Percentiles rank a stretch among this genome's conserved stretches.
These are phyloP conservation scores for Urosaurus nigricauda DNA, from an alignment of 2,797 vertebrate species.

Conservation along the genomic window DNA sequence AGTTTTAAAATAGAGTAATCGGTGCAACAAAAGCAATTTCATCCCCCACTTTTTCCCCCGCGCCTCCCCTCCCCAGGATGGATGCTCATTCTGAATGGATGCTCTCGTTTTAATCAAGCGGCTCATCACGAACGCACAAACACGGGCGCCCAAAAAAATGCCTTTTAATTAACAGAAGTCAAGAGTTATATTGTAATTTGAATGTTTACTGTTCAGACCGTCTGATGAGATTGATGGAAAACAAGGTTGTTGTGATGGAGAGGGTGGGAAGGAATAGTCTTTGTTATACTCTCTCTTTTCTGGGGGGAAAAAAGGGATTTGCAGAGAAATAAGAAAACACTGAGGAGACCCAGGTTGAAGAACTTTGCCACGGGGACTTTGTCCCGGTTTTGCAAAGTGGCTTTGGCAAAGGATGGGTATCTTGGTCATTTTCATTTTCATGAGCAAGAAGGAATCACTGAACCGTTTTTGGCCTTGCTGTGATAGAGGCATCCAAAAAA, in stretches of 20 bases:
- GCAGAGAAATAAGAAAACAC: no score
- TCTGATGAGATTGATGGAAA: conserved; percentile 65
- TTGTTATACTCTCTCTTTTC: neutral
- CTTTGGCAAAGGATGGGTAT: neutral
- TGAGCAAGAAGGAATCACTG: no score
- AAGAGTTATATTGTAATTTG: conserved; percentile 76
- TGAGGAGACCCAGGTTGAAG: no score
- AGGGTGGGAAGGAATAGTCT: neutral
- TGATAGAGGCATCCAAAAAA: no score
- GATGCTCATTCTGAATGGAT: conserved; percentile 80
- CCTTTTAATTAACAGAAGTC: conserved; percentile 80
- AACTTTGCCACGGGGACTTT: no score
- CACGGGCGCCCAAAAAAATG: conserved; percentile 60
- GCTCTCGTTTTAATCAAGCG: conserved; percentile 81
- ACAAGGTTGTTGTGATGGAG: neutral
- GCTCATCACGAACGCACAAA: conserved; percentile 64
- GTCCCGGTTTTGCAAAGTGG: neutral
- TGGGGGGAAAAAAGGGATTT: no score
- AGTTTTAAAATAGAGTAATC: conserved; percentile 80
- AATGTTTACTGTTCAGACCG: conserved; percentile 61
- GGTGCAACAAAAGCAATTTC: conserved; percentile 81
- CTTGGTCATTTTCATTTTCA: no score
- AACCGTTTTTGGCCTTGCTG: no score
- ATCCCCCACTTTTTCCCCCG: neutral
- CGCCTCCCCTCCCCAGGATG: conserved; percentile 61